phyloP scores from a whole-genome alignment of 2,113 vertebrate species.

The Prinia subflava region DNA sequence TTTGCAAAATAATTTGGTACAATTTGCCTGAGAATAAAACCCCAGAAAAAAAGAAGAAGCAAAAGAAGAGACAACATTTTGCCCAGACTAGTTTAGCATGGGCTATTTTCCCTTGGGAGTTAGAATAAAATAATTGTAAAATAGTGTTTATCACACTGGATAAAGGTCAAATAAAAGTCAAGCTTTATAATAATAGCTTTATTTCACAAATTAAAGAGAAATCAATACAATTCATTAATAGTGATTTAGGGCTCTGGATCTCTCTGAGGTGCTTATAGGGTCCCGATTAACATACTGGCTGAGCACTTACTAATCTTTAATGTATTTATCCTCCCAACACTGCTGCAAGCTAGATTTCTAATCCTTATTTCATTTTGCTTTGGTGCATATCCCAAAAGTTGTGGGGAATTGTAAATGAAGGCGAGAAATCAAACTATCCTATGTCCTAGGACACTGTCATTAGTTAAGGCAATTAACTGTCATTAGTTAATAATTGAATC shows the following conservation, averaged over 20 bases:
- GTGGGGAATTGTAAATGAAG: background rate
- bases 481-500: background rate
- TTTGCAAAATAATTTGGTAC: background rate
- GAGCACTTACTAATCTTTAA: slow-evolving; percentile 27
- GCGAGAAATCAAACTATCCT: background rate
- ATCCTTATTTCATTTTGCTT: slow-evolving; percentile 21
- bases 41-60: background rate
- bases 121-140: slow-evolving; percentile 37
- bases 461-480: background rate
- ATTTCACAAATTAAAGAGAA: slow-evolving; percentile 35
- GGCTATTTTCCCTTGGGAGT: background rate
- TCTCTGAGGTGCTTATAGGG: slow-evolving; percentile 2
- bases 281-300: background rate
- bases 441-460: background rate
- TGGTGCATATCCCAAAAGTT: slow-evolving; percentile 1
- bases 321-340: slow-evolving; percentile 7
- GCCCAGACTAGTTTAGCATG: background rate
- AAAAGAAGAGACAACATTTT: background rate
- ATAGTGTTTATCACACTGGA: background rate
- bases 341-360: background rate
- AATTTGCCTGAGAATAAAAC: background rate
- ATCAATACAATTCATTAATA: slow-evolving; percentile 53
- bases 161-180: slow-evolving; percentile 37
- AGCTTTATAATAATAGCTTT: slow-evolving; percentile 41
- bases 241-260: slow-evolving; percentile 15